Base-by-base conservation (phyloP, 1,140 invertebrate species). In the Drosophila tropicalis region DNA sequence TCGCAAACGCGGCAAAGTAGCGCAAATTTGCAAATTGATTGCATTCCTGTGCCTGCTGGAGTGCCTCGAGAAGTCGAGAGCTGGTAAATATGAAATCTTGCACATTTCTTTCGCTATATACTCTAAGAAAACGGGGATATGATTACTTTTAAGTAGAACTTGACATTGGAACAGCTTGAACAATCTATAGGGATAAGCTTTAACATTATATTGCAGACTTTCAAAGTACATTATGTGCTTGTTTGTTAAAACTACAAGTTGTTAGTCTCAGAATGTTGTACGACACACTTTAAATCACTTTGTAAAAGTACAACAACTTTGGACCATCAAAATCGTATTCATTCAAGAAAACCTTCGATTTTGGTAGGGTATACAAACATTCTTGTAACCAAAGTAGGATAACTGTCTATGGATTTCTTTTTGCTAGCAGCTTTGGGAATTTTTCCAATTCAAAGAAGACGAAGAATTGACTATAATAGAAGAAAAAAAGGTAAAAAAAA, bases 11-110 rank as follows among this genome's bases (percentile, higher is more conserved):
- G 84, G 84, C 84, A 89, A 89, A 89, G 84, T 84, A 89, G 80
- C 77, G 84, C 89, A 89, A 90, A 90, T 90, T 90, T 90, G 87
- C 87, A 90, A 90, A 90, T 90, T 90, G 87, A 90, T 90, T 90
- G 87, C 87, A 90, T 90, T 90, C 87, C 87, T 84, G 80, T 86
- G 84, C 83, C 82, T 70, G 72, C 70, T 62, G 62, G 51, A 54
- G 44, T 55, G 40, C 61, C 58, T 34, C 22, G 57, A 56, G 62
- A 61, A 56, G 63, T 40, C 22, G 41, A 17, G 19, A 56, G 69
- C 57, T 51, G 66, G 40, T 62, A 61, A 70, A 61, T 47, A 76
- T 70, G 62, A 71, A 79, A 73, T 63, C 79, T 68, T 64, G 55
- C 61, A 63, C 72, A 61, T 51, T 51, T 51, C 17, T 51, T 51